Conservation (phyloP, 2,797 vertebrate genomes). For the Catharus ustulatus region DNA sequence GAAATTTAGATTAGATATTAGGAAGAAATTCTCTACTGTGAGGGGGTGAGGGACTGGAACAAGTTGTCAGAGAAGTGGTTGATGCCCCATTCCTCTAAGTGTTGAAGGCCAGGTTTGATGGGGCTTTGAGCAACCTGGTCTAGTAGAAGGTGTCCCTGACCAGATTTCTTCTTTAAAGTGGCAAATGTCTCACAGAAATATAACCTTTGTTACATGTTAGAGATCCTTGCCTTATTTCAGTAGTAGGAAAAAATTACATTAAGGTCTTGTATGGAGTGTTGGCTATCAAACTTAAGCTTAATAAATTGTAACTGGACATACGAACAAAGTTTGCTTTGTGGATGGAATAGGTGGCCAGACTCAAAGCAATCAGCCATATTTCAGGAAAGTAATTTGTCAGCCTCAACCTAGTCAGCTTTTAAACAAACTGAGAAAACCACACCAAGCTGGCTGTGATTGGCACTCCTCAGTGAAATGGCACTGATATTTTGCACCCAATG, state of each 20-base stretch:
- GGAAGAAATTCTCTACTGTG: background rate
- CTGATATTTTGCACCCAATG: accelerated
- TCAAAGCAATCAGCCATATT: background rate
- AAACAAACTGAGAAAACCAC: background rate
- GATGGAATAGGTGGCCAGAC: background rate
- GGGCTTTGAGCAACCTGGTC: background rate
- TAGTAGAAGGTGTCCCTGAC: background rate
- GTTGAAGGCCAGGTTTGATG: background rate
- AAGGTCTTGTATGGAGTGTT: background rate
- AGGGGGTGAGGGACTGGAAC: background rate
- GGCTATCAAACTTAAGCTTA: background rate
- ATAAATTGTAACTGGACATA: background rate
- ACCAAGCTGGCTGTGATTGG: background rate
- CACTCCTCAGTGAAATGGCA: background rate
- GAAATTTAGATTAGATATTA: background rate
- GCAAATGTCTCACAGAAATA: background rate
- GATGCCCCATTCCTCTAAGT: background rate
- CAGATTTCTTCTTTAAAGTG: background rate
- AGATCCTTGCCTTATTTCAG: background rate
- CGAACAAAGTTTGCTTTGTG: background rate
- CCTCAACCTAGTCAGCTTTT: background rate
- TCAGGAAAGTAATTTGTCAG: background rate
- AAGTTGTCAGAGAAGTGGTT: background rate
- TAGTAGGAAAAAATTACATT: background rate
- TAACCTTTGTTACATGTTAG: background rate